A percentile compares a stretch with the other conserved stretches of the same genome.
Conservation (phyloP, 1,140 invertebrate genomes). For the Drosophila serrata region DNA sequence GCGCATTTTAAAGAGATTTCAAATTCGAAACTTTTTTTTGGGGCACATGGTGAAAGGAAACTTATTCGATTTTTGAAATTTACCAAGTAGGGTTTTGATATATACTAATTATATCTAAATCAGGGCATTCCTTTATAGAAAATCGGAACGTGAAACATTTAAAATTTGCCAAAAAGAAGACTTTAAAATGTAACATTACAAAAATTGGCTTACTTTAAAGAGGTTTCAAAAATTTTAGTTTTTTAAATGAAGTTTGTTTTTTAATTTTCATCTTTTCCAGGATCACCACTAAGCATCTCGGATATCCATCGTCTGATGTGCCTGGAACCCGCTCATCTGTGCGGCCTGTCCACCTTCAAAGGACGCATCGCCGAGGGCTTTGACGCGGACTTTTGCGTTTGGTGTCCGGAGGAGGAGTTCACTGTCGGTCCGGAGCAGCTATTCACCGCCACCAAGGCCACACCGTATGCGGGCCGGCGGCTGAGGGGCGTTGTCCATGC, state of each 20-base stretch:
- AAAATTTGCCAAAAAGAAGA: too few species aligned
- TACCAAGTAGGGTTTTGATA: too few species aligned
- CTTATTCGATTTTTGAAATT: not conserved
- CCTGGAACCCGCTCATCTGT: slow-evolving; percentile 87
- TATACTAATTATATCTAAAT: too few species aligned
- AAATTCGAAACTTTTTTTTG: not conserved
- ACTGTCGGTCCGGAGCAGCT: slow-evolving; percentile 86
- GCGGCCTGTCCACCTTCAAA: slow-evolving; percentile 87
- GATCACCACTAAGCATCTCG: slow-evolving; percentile 83
- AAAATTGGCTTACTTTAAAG: too few species aligned
- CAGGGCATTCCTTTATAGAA: too few species aligned
- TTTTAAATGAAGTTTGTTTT: too few species aligned
- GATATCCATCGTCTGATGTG: slow-evolving; percentile 88
- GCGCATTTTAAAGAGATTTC: not conserved
- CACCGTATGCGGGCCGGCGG: slow-evolving; percentile 87
- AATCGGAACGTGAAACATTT: too few species aligned
- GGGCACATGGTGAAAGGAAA: not conserved
- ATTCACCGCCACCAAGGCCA: slow-evolving; percentile 88
- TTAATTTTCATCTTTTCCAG: not conserved
- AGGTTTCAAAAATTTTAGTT: too few species aligned
- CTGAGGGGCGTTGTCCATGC: slow-evolving; percentile 87
- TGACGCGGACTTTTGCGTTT: slow-evolving; percentile 91
- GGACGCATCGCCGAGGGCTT: slow-evolving; percentile 88
- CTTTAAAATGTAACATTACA: too few species aligned
- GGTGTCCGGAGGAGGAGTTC: slow-evolving; percentile 88